Evolutionary conservation across 2,888 invertebrate genomes (phyloP).

Genomic region (Troides aeacus): DNA sequence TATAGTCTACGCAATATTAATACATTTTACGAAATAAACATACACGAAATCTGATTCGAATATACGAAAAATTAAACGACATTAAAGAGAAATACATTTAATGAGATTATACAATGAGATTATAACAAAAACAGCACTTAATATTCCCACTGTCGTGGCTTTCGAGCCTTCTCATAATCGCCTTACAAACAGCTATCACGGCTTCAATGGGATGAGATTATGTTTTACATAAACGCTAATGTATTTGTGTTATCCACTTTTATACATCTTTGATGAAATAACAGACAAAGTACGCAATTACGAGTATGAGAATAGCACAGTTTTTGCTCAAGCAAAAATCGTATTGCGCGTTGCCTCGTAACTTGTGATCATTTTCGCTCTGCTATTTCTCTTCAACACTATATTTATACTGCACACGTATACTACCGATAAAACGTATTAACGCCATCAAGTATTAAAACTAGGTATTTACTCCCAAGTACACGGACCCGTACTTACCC

Average conservation of each 20-base stretch:
- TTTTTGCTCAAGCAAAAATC: slow-evolving; percentile 38
- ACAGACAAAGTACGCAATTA: slow-evolving; percentile 6
- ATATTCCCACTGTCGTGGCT: too few relatives aligned
- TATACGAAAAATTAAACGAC: background rate
- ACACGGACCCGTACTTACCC: too few relatives aligned
- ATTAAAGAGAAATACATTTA: background rate
- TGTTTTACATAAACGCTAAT: too few relatives aligned
- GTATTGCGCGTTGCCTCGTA: slow-evolving; percentile 31
- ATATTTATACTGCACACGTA: background rate
- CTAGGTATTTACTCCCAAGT: too few relatives aligned
- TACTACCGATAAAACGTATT: too few relatives aligned
- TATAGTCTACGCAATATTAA: too few relatives aligned
- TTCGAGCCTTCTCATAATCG: too few relatives aligned
- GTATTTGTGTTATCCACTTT: too few relatives aligned
- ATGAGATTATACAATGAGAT: slow-evolving; percentile 18
- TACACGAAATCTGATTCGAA: background rate
- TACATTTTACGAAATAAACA: too few relatives aligned
- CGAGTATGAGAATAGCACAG: slow-evolving; percentile 29
- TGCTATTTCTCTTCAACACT: background rate
- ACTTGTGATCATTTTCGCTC: slow-evolving; percentile 6
- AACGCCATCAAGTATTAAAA: too few relatives aligned
- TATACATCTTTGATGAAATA: background rate
- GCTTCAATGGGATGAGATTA: background rate
- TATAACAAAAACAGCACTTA: background rate
- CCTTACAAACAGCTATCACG: too few relatives aligned